A percentile compares a stretch with the other conserved stretches of the same genome.
phyloP scores from a whole-genome alignment of 2,888 invertebrate species.

The Thecophora atra region DNA sequence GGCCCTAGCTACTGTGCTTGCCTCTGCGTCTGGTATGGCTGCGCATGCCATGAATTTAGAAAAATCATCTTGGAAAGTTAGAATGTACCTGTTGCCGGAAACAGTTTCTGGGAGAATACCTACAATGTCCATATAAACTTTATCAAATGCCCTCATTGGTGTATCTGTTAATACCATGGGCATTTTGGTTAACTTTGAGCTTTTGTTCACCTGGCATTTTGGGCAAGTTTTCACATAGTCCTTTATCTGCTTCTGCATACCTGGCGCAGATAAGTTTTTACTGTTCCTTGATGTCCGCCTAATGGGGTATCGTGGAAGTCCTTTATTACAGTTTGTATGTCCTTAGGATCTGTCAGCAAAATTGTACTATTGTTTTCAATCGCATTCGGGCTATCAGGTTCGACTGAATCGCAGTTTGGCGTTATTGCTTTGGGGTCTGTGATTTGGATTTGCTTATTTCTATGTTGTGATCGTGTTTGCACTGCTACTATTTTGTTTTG shows the following conservation, averaged over 20 bases:
- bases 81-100: not conserved
- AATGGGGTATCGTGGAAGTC: not conserved
- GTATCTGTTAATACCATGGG: not conserved
- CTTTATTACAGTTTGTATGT: slow-evolving; percentile 5
- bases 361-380: not conserved
- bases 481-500: not conserved
- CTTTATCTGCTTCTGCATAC: no score
- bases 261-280: no score
- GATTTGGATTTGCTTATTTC: not conserved
- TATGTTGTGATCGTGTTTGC: not conserved
- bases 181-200: not conserved
- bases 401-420: not conserved
- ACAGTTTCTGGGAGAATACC: not conserved
- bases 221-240: no score
- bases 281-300: no score
- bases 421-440: not conserved
- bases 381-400: not conserved
- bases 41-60: not conserved
- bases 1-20: not conserved
- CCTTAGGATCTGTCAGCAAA: not conserved
- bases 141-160: not conserved
- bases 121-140: not conserved
- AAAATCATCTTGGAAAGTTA: slow-evolving; percentile 3
- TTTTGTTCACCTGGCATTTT: no score
- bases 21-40: not conserved